These are phyloP conservation scores for Nephila pilipes DNA, from an alignment of 1,140 invertebrate genomes.

Conservation along the genomic window DNA sequence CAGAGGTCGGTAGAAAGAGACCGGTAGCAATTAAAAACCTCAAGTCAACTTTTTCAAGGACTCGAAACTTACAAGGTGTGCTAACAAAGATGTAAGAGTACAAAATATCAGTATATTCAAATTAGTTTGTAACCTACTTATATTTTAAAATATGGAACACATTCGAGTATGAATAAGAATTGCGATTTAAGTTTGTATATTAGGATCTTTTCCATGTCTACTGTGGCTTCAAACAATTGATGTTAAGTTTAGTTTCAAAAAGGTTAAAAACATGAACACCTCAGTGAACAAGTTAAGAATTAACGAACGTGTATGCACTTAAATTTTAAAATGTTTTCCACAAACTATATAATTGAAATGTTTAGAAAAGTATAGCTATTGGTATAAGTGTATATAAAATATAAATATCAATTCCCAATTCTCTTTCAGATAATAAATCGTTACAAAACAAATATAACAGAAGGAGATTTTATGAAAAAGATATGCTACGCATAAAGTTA, in stretches of 20 bases:
- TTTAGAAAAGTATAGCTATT: too few relatives aligned
- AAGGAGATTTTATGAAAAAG: too few relatives aligned
- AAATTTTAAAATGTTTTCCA: too few relatives aligned
- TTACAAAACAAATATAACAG: too few relatives aligned
- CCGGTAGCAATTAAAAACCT: not conserved
- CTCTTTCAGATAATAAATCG: too few relatives aligned
- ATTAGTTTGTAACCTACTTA: conserved; percentile 26
- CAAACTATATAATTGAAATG: too few relatives aligned
- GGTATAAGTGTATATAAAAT: too few relatives aligned
- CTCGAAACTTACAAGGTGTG: not conserved
- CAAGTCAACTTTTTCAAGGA: not conserved
- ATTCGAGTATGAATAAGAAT: not conserved
- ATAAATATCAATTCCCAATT: too few relatives aligned
- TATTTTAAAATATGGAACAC: not conserved
- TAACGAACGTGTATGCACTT: too few relatives aligned
- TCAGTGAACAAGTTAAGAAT: too few relatives aligned
- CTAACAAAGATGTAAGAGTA: conserved; percentile 11
- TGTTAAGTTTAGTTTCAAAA: not conserved
- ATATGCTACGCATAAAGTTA: too few relatives aligned
- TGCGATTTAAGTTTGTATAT: not conserved
- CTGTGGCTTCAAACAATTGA: not conserved
- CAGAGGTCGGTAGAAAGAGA: not conserved
- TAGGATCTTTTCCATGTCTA: not conserved
- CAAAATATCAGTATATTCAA: not conserved
- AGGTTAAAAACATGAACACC: not conserved